Evolutionary conservation across 64 coral and sea anemone genomes (phyloP).

Genomic region (Dendronephthya gigantea): DNA sequence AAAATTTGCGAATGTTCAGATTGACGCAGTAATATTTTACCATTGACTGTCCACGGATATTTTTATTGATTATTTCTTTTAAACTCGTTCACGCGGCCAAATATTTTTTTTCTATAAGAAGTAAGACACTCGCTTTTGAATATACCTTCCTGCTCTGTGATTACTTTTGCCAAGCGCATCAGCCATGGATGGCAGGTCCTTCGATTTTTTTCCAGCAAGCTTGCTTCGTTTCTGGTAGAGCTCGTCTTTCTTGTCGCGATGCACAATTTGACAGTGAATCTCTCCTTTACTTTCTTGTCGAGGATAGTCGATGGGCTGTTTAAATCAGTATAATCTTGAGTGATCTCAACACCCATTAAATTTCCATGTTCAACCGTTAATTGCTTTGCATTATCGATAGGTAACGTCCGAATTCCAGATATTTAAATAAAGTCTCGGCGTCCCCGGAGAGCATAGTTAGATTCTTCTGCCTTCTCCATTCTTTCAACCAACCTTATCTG

Average conservation of each 20-base stretch:
- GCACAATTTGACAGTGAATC: constrained; percentile 18
- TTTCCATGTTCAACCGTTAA: too few relatives aligned
- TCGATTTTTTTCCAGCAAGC: too few relatives aligned
- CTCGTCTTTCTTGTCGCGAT: not conserved
- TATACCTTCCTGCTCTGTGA: not conserved
- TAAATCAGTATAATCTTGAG: not conserved
- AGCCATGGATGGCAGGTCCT: too few relatives aligned
- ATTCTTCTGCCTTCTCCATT: too few relatives aligned
- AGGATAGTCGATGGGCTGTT: not conserved
- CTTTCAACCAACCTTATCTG: not conserved
- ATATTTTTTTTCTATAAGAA: constrained; percentile 4
- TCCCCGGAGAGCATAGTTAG: too few relatives aligned
- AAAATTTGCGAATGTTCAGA: not conserved
- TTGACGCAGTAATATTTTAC: not conserved
- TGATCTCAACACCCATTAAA: not conserved
- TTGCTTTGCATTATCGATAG: too few relatives aligned
- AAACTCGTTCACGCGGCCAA: constrained; percentile 11
- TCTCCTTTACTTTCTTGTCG: not conserved
- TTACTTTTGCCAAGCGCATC: not conserved
- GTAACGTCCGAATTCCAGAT: too few relatives aligned
- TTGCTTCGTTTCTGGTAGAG: not conserved
- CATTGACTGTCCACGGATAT: not conserved
- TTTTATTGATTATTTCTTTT: constrained; percentile 6
- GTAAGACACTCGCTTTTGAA: constrained; percentile 13
- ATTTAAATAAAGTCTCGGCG: too few relatives aligned